Conservation (phyloP, 1,140 invertebrate species). For the Dendrolimus punctatus region DNA sequence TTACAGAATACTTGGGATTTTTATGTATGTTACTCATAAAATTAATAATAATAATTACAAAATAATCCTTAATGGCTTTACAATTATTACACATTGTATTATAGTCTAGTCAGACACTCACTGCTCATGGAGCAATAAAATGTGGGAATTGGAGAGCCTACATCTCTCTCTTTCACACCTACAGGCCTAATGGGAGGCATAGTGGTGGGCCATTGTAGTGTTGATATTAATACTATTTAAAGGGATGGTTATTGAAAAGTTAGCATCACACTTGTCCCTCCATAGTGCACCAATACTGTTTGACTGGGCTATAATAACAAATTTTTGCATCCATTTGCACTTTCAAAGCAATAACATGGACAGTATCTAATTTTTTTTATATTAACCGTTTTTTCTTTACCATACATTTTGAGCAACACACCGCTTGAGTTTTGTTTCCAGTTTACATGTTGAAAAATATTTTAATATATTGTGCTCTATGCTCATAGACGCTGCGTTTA, state of each 20-base stretch:
- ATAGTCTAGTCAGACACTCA: constrained; percentile 13
- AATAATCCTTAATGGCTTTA: constrained; percentile 61
- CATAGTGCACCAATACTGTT: no score
- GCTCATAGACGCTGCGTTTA: constrained; percentile 52
- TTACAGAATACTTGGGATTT: constrained; percentile 63
- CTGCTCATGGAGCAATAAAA: no score
- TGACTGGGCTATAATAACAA: constrained; percentile 20
- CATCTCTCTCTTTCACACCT: no score
- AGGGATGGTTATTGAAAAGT: no score
- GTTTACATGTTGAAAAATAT: constrained; percentile 45
- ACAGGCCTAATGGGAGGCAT: no score
- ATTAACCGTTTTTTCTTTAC: constrained; percentile 22
- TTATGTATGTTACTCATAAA: constrained; percentile 59
- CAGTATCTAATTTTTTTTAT: constrained; percentile 34
- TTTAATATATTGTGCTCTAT: constrained; percentile 57
- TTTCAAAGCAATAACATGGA: constrained; percentile 50
- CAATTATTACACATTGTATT: constrained; percentile 48
- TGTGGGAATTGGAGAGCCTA: no score
- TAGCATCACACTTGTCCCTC: no score
- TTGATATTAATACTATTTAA: no score
- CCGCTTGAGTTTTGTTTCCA: constrained; percentile 16
- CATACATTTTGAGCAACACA: constrained; percentile 52
- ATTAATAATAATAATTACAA: constrained; percentile 69
- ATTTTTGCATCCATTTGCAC: constrained; percentile 41
- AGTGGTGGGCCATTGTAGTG: no score